Conservation (phyloP, 2,797 vertebrate genomes). For the Gadopsis marmoratus region DNA sequence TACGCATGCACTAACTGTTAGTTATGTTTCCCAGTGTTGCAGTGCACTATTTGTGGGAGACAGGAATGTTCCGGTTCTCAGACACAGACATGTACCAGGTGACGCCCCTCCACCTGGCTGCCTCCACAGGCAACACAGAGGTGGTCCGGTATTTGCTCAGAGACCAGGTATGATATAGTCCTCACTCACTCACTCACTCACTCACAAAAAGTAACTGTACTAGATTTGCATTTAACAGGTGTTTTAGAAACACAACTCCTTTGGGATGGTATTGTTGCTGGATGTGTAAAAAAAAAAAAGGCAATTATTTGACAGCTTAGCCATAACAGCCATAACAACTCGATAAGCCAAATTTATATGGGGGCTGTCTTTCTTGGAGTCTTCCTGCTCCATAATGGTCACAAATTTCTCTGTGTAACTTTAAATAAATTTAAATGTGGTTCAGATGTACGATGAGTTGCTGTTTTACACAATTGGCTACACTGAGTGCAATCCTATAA, state of each 20-base stretch:
- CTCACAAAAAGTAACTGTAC: neutral
- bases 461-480: too few species aligned
- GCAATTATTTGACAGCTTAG: neutral
- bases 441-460: neutral
- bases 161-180: conserved; percentile 72
- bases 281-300: neutral
- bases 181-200: neutral
- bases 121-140: conserved; percentile 85
- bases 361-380: neutral
- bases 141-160: conserved; percentile 84
- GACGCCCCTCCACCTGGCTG: conserved; percentile 86
- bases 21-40: conserved; percentile 71
- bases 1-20: conserved; percentile 13
- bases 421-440: neutral
- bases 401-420: neutral
- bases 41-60: conserved; percentile 88
- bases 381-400: neutral
- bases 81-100: conserved; percentile 83
- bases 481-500: neutral
- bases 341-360: neutral
- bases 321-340: neutral
- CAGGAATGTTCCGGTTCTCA: conserved; percentile 85
- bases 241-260: neutral
- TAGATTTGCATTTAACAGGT: neutral
- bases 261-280: neutral